Evolutionary conservation across 2,888 invertebrate genomes (phyloP).

Genomic region (Mantis religiosa): DNA sequence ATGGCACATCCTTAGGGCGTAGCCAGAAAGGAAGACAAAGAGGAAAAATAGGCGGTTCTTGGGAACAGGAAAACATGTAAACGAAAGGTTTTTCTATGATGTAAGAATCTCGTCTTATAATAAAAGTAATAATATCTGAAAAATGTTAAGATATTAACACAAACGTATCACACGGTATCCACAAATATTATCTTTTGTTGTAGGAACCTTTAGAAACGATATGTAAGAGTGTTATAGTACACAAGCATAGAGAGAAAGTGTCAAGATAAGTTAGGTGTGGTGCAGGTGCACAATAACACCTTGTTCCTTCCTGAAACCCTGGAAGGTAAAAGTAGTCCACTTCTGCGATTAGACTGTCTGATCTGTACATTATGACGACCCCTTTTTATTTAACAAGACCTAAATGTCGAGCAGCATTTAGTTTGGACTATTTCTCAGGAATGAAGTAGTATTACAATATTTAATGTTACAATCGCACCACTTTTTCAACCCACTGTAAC

Average conservation of each 20-base stretch:
- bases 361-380: too few species aligned
- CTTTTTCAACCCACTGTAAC: too few species aligned
- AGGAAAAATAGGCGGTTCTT: neutral
- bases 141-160: neutral
- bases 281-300: neutral
- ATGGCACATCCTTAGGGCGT: neutral
- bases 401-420: too few species aligned
- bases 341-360: neutral
- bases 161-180: neutral
- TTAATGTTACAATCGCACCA: too few species aligned
- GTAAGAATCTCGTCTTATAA: neutral
- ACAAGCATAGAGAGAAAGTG: neutral
- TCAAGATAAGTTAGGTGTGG: neutral
- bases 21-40: neutral
- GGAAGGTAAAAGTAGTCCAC: neutral
- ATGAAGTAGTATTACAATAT: too few species aligned
- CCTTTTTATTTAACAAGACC: too few species aligned
- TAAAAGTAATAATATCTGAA: neutral
- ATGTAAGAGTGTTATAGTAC: too few species aligned
- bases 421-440: too few species aligned
- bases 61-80: neutral
- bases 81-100: neutral
- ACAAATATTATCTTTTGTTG: neutral
- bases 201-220: neutral
- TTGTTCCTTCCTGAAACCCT: neutral